Base-by-base conservation (phyloP, 2,797 vertebrate species). In the Cyprinodon diabolis region DNA sequence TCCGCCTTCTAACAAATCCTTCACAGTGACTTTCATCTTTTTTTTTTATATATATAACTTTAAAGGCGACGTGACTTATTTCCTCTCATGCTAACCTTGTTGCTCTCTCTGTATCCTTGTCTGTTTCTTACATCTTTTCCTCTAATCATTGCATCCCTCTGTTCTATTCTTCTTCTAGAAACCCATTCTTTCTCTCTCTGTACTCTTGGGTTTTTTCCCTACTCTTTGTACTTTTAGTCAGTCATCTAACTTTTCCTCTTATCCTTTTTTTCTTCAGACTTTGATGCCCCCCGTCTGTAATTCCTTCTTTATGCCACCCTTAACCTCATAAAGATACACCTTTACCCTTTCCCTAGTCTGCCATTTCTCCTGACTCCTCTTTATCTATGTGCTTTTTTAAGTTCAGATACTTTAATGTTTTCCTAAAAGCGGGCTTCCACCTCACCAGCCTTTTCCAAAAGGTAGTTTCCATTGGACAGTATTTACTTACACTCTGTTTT, bases 161-260 rank as follows among this genome's bases (percentile, higher is more conserved):
- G 72, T 74, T 83, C 83, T 77, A 77, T 85, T 85, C 55, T 74
- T 78, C 80, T 85, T 85, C 78, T 84, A 81, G 80, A 74, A 54
- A 56, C 68, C 65, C 65, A 70, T 47, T 79, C 68, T 14, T 45
- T 66, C 57, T 49, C 52, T 63, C 52, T 63, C 48, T 1, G 52
- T 57, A 25, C 73, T 75, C 3, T 1, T 48, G 11, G 40, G 74
- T 45, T 57, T 67, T 67, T 54, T 48, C 47, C 67, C 62, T 62
- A 66, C 11, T 65, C 74, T 77, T 63, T 84, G 69, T 75, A 43
- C 69, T 82, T 73, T 79, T 58, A 60, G 51, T 71, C 78, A 35
- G 48, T 35, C 35, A 30, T 69, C 63, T 43, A 40, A 40, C 58
- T 67, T 66, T 15, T 63, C 40, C 72, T 79, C 77, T 84, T 66